Conservation (phyloP, 2,797 vertebrate genomes). For the Pangasius krempfi region DNA sequence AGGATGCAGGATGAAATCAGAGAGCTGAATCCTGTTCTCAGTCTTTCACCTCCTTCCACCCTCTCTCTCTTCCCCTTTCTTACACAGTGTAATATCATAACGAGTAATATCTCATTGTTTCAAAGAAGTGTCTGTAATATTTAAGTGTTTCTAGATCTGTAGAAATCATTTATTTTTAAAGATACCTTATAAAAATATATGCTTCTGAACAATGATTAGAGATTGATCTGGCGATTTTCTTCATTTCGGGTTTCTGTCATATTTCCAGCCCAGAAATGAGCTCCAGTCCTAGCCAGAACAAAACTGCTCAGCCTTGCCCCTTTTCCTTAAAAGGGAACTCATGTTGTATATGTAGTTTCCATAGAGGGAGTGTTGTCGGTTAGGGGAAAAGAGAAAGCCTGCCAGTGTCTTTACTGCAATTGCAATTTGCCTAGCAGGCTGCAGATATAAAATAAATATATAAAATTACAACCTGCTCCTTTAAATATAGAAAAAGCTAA, state of each 20-base stretch:
- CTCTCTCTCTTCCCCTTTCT: constrained; percentile 73
- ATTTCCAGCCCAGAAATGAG: background rate
- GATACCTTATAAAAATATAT: background rate
- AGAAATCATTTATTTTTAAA: background rate
- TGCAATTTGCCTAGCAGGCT: background rate
- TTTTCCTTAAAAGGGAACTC: background rate
- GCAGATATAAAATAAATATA: background rate
- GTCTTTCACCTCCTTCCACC: background rate
- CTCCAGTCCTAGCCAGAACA: background rate
- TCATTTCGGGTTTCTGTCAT: background rate
- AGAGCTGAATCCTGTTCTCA: constrained; percentile 75
- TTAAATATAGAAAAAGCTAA: background rate
- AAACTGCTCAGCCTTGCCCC: background rate
- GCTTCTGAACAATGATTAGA: background rate
- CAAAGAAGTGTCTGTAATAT: background rate
- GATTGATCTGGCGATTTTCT: background rate
- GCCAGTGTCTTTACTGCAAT: background rate
- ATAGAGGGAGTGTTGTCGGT: background rate
- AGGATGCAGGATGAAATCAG: constrained; percentile 77
- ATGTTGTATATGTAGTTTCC: background rate
- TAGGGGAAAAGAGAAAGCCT: background rate
- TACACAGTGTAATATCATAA: constrained; percentile 52
- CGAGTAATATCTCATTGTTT: background rate
- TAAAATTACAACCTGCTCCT: background rate
- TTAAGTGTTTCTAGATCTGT: background rate